Evolutionary conservation across 1,140 invertebrate genomes (phyloP), one percentile per base, ranked within the genome.

Genomic region (Orius insidiosus): DNA sequence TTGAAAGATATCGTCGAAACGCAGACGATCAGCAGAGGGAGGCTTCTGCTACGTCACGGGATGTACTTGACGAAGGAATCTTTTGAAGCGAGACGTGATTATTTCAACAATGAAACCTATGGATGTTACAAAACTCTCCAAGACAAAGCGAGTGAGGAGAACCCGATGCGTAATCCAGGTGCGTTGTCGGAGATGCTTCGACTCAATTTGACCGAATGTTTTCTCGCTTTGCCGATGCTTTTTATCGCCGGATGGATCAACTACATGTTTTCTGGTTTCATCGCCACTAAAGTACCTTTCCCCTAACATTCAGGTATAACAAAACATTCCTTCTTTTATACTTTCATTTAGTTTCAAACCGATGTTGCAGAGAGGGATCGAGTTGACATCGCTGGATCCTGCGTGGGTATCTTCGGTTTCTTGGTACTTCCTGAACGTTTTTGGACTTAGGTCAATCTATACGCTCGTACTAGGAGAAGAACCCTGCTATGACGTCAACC

Each of bases 381-480:
- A 99, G 64, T 66, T 99, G 19, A 71, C 76, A 5, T 93, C 92
- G 18, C 60, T 99, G 31, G 95, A 99, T 68, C 93, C 96, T 14
- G 90, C 94, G 7, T 99, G 95, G 96, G 96, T 99, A 0, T 98
- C 94, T 1, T 98, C 93, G 1, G 95, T 93, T 4, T 98, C 94
- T 0, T 99, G 96, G 96, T 99, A 99, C 68, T 98, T 99, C 62
- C 73, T 99, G 0, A 99, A 99, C 67, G 92, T 99, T 0, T 99
- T 99, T 72, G 96, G 96, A 38, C 68, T 99, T 13, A 71, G 96
- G 40, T 95, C 90, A 48, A 97, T 99, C 60, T 99, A 99, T 62
- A 85, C 89, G 1, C 68, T 99, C 14, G 95, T 99, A 10, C 70
- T 99, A 11, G 96, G 96, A 38, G 93, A 97, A 68, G 97, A 98